phyloP scores from a whole-genome alignment of 1,140 invertebrate genomes.

The Hyles euphorbiae region DNA sequence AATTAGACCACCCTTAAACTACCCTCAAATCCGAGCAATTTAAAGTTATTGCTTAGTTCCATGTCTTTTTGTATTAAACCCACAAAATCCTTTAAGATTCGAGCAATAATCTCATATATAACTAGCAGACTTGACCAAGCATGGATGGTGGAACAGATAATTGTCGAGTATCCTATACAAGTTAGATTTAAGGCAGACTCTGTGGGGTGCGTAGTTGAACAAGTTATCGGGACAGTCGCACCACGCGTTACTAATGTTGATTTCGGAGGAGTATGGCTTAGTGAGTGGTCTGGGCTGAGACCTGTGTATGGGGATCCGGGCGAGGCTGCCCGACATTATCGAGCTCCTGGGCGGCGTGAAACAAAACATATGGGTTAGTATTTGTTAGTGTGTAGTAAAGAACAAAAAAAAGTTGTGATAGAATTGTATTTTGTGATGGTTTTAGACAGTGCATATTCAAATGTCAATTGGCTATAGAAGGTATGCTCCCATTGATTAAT shows the following conservation, averaged over 20 bases:
- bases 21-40: too few species aligned
- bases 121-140: constrained; percentile 51
- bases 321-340: constrained; percentile 68
- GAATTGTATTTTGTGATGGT: not conserved
- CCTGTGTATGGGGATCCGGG: constrained; percentile 73
- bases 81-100: not conserved
- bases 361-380: not conserved
- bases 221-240: constrained; percentile 55
- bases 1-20: too few species aligned
- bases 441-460: too few species aligned
- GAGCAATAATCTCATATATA: constrained; percentile 44
- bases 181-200: constrained; percentile 48
- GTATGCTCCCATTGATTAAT: too few species aligned
- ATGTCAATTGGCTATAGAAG: too few species aligned
- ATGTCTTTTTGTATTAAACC: too few species aligned
- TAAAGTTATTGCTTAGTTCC: too few species aligned
- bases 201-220: constrained; percentile 53
- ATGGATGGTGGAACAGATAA: constrained; percentile 62
- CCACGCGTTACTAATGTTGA: constrained; percentile 26
- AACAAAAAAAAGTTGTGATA: too few species aligned
- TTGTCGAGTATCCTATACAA: constrained; percentile 45
- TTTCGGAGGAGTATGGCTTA: constrained; percentile 19
- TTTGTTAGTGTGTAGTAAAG: not conserved
- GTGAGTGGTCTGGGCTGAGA: constrained; percentile 29
- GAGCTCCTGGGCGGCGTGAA: constrained; percentile 67